These are phyloP conservation scores for Gallinago undulata DNA, from an alignment of 2,113 vertebrate genomes.

Conservation along the genomic window DNA sequence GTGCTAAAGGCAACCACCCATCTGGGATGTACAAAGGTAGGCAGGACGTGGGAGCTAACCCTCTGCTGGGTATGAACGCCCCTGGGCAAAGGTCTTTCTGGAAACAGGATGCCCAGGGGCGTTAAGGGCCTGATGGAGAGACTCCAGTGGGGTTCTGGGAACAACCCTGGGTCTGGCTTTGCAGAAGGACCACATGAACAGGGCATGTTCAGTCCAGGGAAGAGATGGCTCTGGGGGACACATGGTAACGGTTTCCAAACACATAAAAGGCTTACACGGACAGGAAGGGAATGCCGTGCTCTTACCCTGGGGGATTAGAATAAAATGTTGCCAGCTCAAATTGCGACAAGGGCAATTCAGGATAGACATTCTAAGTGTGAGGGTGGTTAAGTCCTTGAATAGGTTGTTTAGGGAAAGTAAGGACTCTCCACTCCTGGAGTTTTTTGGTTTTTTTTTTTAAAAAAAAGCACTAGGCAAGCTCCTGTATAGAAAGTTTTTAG, in stretches of 20 bases:
- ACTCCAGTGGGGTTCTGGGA: rapidly evolving
- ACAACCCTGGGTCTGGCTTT: neutral
- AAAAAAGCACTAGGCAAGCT: neutral
- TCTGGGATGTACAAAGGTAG: rapidly evolving
- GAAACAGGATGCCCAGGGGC: too few relatives aligned
- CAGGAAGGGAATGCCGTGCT: neutral
- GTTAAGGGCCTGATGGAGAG: neutral
- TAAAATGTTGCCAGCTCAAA: neutral
- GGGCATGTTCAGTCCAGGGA: rapidly evolving
- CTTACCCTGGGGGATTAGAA: neutral
- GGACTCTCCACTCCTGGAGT: neutral
- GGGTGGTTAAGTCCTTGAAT: neutral
- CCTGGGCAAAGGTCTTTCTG: too few relatives aligned
- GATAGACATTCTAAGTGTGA: neutral
- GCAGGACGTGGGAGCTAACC: rapidly evolving
- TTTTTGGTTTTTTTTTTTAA: neutral
- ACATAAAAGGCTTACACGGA: neutral
- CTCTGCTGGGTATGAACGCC: neutral
- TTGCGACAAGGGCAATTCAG: neutral
- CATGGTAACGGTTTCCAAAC: neutral
- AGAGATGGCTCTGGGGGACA: neutral
- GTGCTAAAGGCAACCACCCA: neutral
- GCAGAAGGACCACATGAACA: neutral
- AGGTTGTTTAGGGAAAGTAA: neutral
- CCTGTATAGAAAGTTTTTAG: neutral